Evolutionary conservation across 2,888 invertebrate species (phyloP), one percentile per base, ranked within the genome.

Genomic region (Nipponacmea schrenckii): DNA sequence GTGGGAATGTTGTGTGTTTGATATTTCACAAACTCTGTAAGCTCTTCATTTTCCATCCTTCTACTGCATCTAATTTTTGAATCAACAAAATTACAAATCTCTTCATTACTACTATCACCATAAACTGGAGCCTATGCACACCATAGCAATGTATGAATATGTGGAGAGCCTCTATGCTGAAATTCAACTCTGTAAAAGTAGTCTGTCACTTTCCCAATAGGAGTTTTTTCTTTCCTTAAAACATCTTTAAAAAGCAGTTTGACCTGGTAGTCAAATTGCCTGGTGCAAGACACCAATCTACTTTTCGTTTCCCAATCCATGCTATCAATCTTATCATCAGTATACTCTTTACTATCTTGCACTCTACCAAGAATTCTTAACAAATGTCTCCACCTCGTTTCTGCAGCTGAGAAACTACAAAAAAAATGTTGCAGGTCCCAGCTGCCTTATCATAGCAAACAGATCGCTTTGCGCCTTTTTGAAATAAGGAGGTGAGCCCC

Each of bases 81-180:
- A n/a, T n/a, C n/a, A n/a, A n/a, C n/a, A n/a, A n/a, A n/a, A n/a
- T n/a, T n/a, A n/a, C n/a, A n/a, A 7, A 20, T 50, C 7, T 50
- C 50, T 7, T 50, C 50, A 50, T 50, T 50, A 7, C 50, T 50
- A 50, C 50, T 50, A 7, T 50, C 50, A 17, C 50, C 50, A 50
- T 50, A 50, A 7, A 50, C 73, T 24, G 76, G 77, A 1, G 80
- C 76, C 72, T 75, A 65, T 48, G 75, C 70, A 8, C 77, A 72
- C 79, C 80, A 79, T 20, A 70, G 68, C 48, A 81, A 62, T 70
- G 75, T 73, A 62, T 81, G 80, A 12, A 79, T 74, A 70, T 80
- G 79, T n/a, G 81, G 80, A 12, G 77, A 78, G 4, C 82, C 82
- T 14, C 81, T 69, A 78, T 80, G n/a, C n/a, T n/a, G n/a, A n/a